A percentile compares a stretch with the other conserved stretches of the same genome.
Conservation (phyloP, 2,113 vertebrate species). For the Muntiacus reevesi region DNA sequence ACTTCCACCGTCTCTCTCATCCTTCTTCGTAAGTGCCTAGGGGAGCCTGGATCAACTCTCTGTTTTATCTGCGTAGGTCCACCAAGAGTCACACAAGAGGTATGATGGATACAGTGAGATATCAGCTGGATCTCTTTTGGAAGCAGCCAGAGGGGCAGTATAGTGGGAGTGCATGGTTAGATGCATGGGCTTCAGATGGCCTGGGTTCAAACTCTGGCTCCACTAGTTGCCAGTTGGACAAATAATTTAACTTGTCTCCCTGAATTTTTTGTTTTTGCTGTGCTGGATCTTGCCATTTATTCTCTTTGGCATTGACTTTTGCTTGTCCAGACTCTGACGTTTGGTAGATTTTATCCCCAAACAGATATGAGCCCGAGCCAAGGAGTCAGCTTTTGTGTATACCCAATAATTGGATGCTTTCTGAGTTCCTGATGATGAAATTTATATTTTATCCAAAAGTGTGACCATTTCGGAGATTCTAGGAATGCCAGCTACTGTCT, state of each 20-base stretch:
- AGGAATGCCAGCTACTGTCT: background rate
- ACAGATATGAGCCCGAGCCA: background rate
- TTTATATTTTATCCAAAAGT: constrained; percentile 3
- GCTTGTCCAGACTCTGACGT: background rate
- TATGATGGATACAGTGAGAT: background rate
- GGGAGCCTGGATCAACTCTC: background rate
- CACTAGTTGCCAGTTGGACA: background rate
- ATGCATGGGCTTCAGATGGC: background rate
- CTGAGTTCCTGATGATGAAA: background rate
- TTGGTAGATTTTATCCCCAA: background rate
- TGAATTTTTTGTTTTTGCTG: background rate
- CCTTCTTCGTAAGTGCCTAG: background rate
- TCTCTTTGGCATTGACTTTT: background rate
- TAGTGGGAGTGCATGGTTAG: background rate
- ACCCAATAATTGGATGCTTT: background rate
- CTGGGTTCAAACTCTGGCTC: background rate
- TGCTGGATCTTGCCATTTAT: background rate
- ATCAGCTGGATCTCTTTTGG: background rate
- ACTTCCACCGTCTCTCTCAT: background rate
- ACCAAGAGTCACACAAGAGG: background rate
- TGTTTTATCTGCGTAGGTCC: background rate
- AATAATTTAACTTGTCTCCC: background rate
- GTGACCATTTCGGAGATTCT: background rate
- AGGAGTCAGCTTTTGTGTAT: background rate
- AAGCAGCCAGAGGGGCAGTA: background rate